Base-by-base conservation (phyloP, 2,797 vertebrate genomes). In the Sarcoramphus papa region DNA sequence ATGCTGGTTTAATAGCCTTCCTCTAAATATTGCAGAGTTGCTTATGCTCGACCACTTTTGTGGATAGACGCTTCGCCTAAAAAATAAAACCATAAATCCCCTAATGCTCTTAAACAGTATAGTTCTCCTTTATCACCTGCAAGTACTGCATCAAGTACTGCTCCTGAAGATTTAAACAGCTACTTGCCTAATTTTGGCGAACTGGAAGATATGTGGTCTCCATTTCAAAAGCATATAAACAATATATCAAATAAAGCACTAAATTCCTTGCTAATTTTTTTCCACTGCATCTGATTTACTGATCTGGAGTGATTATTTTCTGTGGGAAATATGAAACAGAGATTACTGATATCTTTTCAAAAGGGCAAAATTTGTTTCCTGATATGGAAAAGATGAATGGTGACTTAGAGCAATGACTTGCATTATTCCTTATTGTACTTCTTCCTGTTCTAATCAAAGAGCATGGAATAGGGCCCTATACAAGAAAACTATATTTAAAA, bases 141-240 rank as follows among this genome's bases (percentile, higher is more conserved):
- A 68, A 83, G 78, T 77, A 90, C 82, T 85, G 81, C 86, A 88
- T 92, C 67, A 95, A 93, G 87, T 91, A 79, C 75, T 87, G 73
- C 64, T 93, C 74, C 85, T 94, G 53, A 92, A 94, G 77, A 91
- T 76, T 91, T 93, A 95, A 96, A 95, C 80, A 97, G 91, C 78
- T 95, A 91, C 79, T 95, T 97, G 83, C 77, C 77, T 93, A 94
- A 95, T 96, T 96, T 84, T 93, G 95, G 81, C 28, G 81, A 93
- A 91, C 37, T 92, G 88, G 76, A 91, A 96, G 68, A 67, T 85
- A 95, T 10, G 37, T 56, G 63, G 81, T 74, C 59, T 95, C 89
- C 51, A 93, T 80, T 93, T 92, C 95, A 97, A 94, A 97, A 41
- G 76, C 70, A 93, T 88, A 93, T 54, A 91, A 97, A 69, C 7